A percentile compares a stretch with the other conserved stretches of the same genome.
Conservation (phyloP, 2,888 invertebrate genomes). For the Agonopterix arenella region DNA sequence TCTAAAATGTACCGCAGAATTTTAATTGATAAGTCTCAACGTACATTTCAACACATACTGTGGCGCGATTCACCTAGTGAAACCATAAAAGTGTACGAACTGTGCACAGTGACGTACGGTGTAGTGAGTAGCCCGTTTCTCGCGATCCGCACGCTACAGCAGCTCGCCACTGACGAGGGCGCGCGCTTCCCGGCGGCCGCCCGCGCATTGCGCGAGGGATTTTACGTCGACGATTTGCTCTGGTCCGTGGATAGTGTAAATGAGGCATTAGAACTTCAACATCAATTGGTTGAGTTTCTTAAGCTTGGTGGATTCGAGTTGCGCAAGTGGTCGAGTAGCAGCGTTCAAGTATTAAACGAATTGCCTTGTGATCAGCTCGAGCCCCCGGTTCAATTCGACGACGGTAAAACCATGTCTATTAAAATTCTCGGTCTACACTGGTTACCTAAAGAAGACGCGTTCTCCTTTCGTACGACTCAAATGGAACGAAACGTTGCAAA, state of each 20-base stretch:
- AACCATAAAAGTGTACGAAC: slow-evolving; percentile 11
- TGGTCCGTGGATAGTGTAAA: slow-evolving; percentile 3
- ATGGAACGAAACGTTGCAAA: neutral
- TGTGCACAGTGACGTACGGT: slow-evolving; percentile 15
- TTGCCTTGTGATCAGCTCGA: slow-evolving; percentile 8
- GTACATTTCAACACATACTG: slow-evolving; percentile 11
- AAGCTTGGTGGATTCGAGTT: slow-evolving; percentile 18
- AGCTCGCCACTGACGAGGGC: slow-evolving; percentile 14
- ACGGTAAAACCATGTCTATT: slow-evolving; percentile 7
- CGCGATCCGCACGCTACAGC: slow-evolving; percentile 11
- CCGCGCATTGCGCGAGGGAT: slow-evolving; percentile 4
- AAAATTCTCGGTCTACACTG: slow-evolving; percentile 15
- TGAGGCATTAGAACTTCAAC: slow-evolving; percentile 5
- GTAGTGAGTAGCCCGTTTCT: slow-evolving; percentile 12
- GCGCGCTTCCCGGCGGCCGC: slow-evolving; percentile 4
- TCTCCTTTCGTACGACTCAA: neutral
- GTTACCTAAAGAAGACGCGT: slow-evolving; percentile 6
- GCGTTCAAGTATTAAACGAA: neutral
- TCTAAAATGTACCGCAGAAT: slow-evolving; percentile 13
- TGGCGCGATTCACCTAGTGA: slow-evolving; percentile 12
- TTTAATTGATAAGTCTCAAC: slow-evolving; percentile 2
- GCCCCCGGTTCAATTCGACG: slow-evolving; percentile 2
- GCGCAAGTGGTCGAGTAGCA: slow-evolving; percentile 14
- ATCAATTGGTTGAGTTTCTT: slow-evolving; percentile 14
- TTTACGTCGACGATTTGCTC: slow-evolving; percentile 9